phyloP scores from a whole-genome alignment of 2,888 invertebrate species.

The Elaeidobius kamerunicus region DNA sequence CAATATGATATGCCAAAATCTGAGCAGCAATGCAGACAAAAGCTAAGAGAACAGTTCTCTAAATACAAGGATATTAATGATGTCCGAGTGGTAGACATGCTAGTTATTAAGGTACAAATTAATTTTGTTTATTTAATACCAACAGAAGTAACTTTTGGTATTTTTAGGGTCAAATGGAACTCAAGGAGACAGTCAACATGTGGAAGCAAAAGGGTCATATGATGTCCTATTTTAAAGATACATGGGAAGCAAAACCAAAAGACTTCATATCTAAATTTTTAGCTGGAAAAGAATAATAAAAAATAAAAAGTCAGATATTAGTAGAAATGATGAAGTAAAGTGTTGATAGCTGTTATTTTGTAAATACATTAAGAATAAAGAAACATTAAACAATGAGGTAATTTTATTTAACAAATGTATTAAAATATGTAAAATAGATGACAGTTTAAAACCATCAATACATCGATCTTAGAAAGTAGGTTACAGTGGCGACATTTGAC shows the following conservation, averaged over 20 bases:
- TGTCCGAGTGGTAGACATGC: conserved; percentile 85
- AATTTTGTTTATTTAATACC: conserved; percentile 22
- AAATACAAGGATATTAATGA: conserved; percentile 75
- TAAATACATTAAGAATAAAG: conserved; percentile 8
- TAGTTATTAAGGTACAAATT: conserved; percentile 87
- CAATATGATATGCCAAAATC: conserved; percentile 81
- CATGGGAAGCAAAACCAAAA: conserved; percentile 77
- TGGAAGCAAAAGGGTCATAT: conserved; percentile 91
- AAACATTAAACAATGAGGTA: too few relatives aligned
- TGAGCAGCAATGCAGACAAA: conserved; percentile 64
- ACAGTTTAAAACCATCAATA: background rate
- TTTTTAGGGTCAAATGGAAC: conserved; percentile 88
- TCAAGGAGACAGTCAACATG: conserved; percentile 77
- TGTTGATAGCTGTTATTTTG: conserved; percentile 4
- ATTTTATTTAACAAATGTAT: too few relatives aligned
- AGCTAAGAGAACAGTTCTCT: conserved; percentile 74
- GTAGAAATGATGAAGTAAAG: conserved; percentile 1
- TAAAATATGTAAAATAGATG: too few relatives aligned
- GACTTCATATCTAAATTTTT: conserved; percentile 93
- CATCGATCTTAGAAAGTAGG: too few relatives aligned
- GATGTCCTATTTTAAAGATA: conserved; percentile 85
- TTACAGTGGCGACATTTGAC: too few relatives aligned
- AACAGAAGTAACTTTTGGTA: too few relatives aligned
- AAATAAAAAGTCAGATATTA: background rate
- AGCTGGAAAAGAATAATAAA: conserved; percentile 58